Evolutionary conservation across 2,797 vertebrate species (phyloP).

Genomic region (Capromys pilorides): DNA sequence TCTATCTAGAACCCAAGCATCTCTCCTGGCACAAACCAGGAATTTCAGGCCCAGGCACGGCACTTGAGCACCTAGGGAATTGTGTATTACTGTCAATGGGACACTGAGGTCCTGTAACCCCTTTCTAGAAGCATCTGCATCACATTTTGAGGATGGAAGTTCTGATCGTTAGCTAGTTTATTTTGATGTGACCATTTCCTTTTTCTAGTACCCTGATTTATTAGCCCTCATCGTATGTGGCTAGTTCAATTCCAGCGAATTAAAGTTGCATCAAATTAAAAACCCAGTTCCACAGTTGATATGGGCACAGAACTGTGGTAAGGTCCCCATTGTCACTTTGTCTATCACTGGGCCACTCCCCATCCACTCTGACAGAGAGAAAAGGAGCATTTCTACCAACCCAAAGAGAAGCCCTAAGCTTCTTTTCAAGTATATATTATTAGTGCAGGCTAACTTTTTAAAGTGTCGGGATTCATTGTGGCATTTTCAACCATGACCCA

Average conservation of each 20-base stretch:
- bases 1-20: too few relatives aligned
- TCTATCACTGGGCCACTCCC: background rate
- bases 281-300: background rate
- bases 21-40: background rate
- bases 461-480: background rate
- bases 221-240: background rate
- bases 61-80: too few relatives aligned
- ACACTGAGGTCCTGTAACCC: background rate
- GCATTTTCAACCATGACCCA: background rate
- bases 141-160: fast-evolving
- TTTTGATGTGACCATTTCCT: background rate
- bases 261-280: background rate
- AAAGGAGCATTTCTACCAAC: background rate
- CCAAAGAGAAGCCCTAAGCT: background rate
- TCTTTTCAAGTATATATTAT: background rate
- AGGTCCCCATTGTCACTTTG: too few relatives aligned
- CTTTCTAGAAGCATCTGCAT: background rate
- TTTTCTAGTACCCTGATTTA: background rate
- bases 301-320: background rate
- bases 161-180: background rate
- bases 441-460: background rate
- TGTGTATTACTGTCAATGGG: background rate
- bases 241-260: background rate
- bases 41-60: background rate
- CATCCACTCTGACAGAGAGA: background rate